Conservation (phyloP, 2,888 invertebrate species). For the Eupithecia pulchellata region DNA sequence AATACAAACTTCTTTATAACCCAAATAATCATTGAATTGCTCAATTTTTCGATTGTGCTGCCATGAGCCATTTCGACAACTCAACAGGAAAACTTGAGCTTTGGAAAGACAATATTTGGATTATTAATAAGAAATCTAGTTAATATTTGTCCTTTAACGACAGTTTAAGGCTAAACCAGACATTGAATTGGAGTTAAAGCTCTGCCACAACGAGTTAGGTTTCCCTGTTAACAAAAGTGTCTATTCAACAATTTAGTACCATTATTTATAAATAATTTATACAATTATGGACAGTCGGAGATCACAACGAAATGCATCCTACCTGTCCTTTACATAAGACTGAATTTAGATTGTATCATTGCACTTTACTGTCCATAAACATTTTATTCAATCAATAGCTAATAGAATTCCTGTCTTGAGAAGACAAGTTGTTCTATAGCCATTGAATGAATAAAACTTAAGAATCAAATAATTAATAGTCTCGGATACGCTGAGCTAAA, state of each 20-base stretch:
- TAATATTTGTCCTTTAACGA: slow-evolving; percentile 16
- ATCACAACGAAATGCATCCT: slow-evolving; percentile 39
- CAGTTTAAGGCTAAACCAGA: slow-evolving; percentile 31
- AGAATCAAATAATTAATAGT: background rate
- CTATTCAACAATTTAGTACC: slow-evolving; percentile 48
- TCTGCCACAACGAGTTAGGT: slow-evolving; percentile 57
- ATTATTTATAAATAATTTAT: slow-evolving; percentile 46
- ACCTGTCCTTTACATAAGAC: slow-evolving; percentile 27
- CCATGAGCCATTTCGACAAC: background rate
- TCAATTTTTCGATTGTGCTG: background rate
- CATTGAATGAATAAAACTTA: slow-evolving; percentile 2
- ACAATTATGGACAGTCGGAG: slow-evolving; percentile 41
- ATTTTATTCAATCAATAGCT: slow-evolving; percentile 5
- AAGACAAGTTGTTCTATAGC: background rate
- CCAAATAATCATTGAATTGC: background rate
- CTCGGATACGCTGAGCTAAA: slow-evolving; percentile 20
- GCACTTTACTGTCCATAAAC: background rate
- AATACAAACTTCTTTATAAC: background rate
- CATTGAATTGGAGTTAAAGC: slow-evolving; percentile 51
- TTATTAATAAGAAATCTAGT: background rate
- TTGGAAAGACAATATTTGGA: background rate
- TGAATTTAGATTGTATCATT: slow-evolving; percentile 12
- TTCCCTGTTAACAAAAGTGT: slow-evolving; percentile 59
- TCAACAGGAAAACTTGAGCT: background rate
- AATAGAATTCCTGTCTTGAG: background rate